These are phyloP conservation scores for Augiades crinisus DNA, from an alignment of 2,888 invertebrate species.

Conservation along the genomic window DNA sequence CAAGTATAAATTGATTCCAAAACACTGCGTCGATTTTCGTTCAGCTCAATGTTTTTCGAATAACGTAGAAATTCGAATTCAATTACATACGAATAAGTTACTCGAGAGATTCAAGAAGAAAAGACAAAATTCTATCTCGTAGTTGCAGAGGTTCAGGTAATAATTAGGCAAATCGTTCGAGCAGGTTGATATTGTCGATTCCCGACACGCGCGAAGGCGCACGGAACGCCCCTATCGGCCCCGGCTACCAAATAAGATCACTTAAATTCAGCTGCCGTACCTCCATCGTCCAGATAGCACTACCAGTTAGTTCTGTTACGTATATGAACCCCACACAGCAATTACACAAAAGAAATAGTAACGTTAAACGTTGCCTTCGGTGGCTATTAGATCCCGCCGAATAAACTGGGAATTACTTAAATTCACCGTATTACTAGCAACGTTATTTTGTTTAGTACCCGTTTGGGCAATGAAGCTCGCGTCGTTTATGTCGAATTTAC, in stretches of 20 bases:
- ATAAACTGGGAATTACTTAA: constrained; percentile 49
- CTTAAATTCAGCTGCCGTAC: constrained; percentile 74
- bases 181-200: constrained; percentile 63
- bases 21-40: no score
- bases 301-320: constrained; percentile 62
- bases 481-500: constrained; percentile 7
- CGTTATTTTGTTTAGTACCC: constrained; percentile 47
- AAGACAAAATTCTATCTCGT: no score
- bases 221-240: constrained; percentile 61
- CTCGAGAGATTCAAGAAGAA: no score
- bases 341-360: constrained; percentile 73
- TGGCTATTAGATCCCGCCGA: constrained; percentile 47
- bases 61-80: no score
- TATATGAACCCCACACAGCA: constrained; percentile 65
- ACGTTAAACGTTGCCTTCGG: constrained; percentile 55
- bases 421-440: constrained; percentile 42
- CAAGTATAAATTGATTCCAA: no score
- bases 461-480: constrained; percentile 21
- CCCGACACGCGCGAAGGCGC: constrained; percentile 58
- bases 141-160: constrained; percentile 51
- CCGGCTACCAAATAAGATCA: constrained; percentile 71
- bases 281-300: constrained; percentile 63
- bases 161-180: constrained; percentile 63
- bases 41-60: no score
- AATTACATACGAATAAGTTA: no score